Evolutionary conservation across 2,797 vertebrate species (phyloP).

Genomic region (Thripadectes ignobilis): DNA sequence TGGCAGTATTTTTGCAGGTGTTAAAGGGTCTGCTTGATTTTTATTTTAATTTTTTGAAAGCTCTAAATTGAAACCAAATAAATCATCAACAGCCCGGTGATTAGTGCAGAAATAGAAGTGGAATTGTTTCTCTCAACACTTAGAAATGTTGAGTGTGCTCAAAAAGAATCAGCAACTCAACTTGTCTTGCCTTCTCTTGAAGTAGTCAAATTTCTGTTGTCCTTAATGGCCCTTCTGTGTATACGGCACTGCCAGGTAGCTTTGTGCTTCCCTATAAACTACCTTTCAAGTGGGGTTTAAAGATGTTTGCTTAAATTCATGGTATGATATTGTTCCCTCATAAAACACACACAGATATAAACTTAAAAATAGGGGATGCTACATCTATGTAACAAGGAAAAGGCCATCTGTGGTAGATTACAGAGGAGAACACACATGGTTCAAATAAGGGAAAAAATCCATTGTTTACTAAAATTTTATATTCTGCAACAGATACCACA

Average conservation of each 20-base stretch:
- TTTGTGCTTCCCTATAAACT: not conserved
- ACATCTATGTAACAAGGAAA: not conserved
- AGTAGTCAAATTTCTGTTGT: not conserved
- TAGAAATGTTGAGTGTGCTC: not conserved
- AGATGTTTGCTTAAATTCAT: not conserved
- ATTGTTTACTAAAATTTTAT: slow-evolving; percentile 23
- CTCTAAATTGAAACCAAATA: not conserved
- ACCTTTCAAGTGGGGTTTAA: not conserved
- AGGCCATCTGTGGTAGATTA: slow-evolving; percentile 1
- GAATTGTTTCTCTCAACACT: not conserved
- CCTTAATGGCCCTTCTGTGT: not conserved
- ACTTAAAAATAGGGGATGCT: not conserved
- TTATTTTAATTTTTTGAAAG: not conserved
- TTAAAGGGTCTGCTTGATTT: not conserved
- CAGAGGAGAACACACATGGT: slow-evolving; percentile 13
- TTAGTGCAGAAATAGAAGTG: not conserved
- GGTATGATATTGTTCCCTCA: not conserved
- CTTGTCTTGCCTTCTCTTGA: not conserved
- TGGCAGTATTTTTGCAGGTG: slow-evolving; percentile 17
- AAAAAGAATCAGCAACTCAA: not conserved
- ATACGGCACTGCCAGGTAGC: not conserved
- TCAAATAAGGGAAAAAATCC: slow-evolving; percentile 24
- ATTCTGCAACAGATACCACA: not conserved
- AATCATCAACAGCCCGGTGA: not conserved
- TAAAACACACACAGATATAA: not conserved